Evolutionary conservation across 2,888 invertebrate genomes (phyloP).

Genomic region (Neoaliturus tenellus): DNA sequence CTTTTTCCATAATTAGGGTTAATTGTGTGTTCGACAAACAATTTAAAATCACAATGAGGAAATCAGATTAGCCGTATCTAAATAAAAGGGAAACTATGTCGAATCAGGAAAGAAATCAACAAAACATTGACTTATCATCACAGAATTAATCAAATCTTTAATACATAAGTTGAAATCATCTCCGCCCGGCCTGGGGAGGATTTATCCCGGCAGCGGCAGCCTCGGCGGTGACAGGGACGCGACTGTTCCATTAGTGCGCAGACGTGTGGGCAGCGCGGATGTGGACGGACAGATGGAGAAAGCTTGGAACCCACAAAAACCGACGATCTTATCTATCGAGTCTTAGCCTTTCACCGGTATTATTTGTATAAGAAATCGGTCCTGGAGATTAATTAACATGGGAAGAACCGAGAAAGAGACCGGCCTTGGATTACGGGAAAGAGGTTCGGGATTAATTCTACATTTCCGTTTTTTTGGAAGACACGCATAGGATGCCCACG

Average conservation of each 20-base stretch:
- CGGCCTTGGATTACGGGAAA: conserved; percentile 7
- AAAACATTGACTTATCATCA: neutral
- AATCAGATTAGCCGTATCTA: too few species aligned
- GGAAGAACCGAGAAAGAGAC: neutral
- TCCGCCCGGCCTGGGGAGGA: neutral
- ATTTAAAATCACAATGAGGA: too few species aligned
- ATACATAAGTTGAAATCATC: neutral
- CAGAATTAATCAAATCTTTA: neutral
- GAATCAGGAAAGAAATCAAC: too few species aligned
- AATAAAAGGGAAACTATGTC: too few species aligned
- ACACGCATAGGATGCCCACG: conserved; percentile 21
- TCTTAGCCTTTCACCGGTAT: conserved; percentile 42
- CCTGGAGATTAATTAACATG: conserved; percentile 42
- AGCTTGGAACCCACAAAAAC: conserved; percentile 38
- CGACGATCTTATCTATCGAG: conserved; percentile 40
- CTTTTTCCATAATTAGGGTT: too few species aligned
- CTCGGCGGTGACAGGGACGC: conserved; percentile 1
- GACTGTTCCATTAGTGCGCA: conserved; percentile 23
- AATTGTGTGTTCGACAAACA: too few species aligned
- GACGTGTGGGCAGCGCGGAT: conserved; percentile 24
- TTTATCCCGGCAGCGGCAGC: neutral
- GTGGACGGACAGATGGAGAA: conserved; percentile 30
- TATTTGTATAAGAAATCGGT: conserved; percentile 44
- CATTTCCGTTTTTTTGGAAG: conserved; percentile 36
- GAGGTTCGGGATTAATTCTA: conserved; percentile 10